Base-by-base conservation (phyloP, 2,888 invertebrate species). In the Sarcophaga carnaria region DNA sequence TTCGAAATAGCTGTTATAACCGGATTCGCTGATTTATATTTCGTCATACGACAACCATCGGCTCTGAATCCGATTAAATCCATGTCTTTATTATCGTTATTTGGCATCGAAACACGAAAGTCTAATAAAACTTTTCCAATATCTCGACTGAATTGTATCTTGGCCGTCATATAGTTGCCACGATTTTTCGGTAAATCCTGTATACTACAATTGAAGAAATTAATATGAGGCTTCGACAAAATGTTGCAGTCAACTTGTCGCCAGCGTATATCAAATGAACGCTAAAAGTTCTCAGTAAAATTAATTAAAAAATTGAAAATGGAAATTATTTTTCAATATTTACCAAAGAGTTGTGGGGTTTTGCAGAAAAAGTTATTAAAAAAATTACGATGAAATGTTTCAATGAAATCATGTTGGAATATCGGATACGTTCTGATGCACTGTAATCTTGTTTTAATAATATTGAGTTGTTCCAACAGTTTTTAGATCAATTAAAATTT, bases 1-100 rank as follows among this genome's bases (percentile, higher is more conserved):
- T 64, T 71, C 17, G 27, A 0, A 8, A 64, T 14, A 2, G 79
- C 22, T 17, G 49, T 37, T 12, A 71, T 54, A 12, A 71, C 20
- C 0, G 79, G 54, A 54, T 79, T 79, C 20, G 27, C 14, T 10
- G 63, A 54, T 54, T 64, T 63, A 11, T 70, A 49, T 12, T 70
- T 78, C 8, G 69, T 60, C 27, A 79, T 71, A 27, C 27, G 11
- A 62, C 79, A 79, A 20, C 49, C 71, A 54, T 79, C 37, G 11
- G n/a, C 2, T 5, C 22, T 27, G 37, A 79, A 63, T 45, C 64
- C 64, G 17, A 71, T 4, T 4, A 79, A 59, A 22, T 79, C 79
- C 47, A 37, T 27, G 10, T 64, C 64, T 17, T 63, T 71, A 10
- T 54, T 54, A n/a, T 4, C 49, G 2, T 37, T 37, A 49, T 20